phyloP scores from a whole-genome alignment of 2,797 vertebrate genomes.

The Acanthurus leucopareius region DNA sequence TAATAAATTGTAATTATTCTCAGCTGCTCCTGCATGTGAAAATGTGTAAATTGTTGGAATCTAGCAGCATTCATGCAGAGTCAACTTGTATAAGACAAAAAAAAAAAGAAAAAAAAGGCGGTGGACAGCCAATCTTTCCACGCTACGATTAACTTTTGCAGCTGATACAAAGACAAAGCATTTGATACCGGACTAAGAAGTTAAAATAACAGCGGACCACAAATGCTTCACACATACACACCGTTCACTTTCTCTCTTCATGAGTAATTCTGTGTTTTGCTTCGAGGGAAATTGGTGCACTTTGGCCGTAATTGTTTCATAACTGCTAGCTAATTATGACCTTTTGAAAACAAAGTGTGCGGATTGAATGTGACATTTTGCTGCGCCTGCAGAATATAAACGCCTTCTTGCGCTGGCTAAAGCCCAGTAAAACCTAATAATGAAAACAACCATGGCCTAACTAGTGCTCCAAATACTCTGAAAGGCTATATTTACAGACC shows the following conservation, averaged over 20 bases:
- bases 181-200: slow-evolving; percentile 49
- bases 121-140: slow-evolving; percentile 4
- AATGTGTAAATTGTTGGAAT: slow-evolving; percentile 38
- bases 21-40: slow-evolving; percentile 60
- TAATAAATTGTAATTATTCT: slow-evolving; percentile 63
- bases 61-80: slow-evolving; percentile 14
- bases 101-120: background rate
- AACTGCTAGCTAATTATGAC: slow-evolving; percentile 82
- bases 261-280: slow-evolving; percentile 76
- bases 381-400: slow-evolving; percentile 76
- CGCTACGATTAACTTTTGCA: slow-evolving; percentile 32
- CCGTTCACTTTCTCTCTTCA: slow-evolving; percentile 53
- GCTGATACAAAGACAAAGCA: slow-evolving; percentile 47
- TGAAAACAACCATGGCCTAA: slow-evolving; percentile 67
- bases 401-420: slow-evolving; percentile 63
- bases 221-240: slow-evolving; percentile 68
- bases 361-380: slow-evolving; percentile 80
- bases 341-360: slow-evolving; percentile 77
- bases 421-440: slow-evolving; percentile 72
- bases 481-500: slow-evolving; percentile 34
- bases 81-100: slow-evolving; percentile 4
- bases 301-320: slow-evolving; percentile 81
- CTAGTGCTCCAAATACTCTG: slow-evolving; percentile 40
- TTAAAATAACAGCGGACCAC: slow-evolving; percentile 61
- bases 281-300: slow-evolving; percentile 78